Percentiles rank a stretch among this genome's conserved stretches.
Evolutionary conservation across 1,140 invertebrate genomes (phyloP).

Genomic region (Drosophila parvula): DNA sequence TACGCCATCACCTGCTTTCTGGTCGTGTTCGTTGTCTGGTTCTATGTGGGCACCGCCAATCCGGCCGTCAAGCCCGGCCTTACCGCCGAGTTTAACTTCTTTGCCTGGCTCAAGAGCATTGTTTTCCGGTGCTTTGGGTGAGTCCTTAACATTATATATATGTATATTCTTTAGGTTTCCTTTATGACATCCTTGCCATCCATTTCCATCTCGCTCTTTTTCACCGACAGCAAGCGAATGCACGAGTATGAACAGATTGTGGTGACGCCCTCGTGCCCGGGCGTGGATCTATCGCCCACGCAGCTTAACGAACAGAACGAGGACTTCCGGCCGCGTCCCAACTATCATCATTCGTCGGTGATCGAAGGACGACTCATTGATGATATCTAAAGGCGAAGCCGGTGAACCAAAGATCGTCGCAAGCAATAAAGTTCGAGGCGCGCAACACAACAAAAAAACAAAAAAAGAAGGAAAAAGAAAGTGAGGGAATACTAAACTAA

Average conservation of each 20-base stretch:
- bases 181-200: not conserved
- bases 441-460: too few relatives aligned
- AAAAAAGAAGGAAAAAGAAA: too few relatives aligned
- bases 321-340: constrained; percentile 94
- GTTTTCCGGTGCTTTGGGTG: constrained; percentile 92
- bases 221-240: constrained; percentile 87
- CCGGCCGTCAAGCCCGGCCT: constrained; percentile 96
- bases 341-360: constrained; percentile 95
- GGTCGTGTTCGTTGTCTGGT: constrained; percentile 93
- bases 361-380: constrained; percentile 90
- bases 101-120: constrained; percentile 91
- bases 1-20: constrained; percentile 93
- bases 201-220: constrained; percentile 7
- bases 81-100: constrained; percentile 94
- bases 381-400: constrained; percentile 77
- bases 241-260: constrained; percentile 95
- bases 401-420: constrained; percentile 14
- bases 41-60: constrained; percentile 96
- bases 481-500: too few relatives aligned
- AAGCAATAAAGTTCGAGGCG: constrained; percentile 39
- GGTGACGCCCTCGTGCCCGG: constrained; percentile 93
- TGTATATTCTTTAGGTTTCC: too few relatives aligned
- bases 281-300: constrained; percentile 91
- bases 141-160: constrained; percentile 68
- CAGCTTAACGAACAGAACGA: constrained; percentile 97